These are phyloP conservation scores for Poeciliopsis retropinna DNA, from an alignment of 2,113 vertebrate species.

Conservation along the genomic window DNA sequence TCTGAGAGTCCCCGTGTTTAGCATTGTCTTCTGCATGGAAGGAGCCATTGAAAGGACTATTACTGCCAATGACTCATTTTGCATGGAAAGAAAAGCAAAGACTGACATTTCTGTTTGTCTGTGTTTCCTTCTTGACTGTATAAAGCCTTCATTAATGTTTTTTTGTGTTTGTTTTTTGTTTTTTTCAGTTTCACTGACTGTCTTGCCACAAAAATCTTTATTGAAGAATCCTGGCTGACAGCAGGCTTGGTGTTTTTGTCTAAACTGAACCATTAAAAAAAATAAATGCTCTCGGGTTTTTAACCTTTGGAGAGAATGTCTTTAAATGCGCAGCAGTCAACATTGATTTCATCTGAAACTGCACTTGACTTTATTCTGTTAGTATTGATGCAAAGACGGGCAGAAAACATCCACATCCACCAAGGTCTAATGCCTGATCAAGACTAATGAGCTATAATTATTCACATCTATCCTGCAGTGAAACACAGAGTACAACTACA, in stretches of 20 bases:
- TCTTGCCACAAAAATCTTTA: too few relatives aligned
- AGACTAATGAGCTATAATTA: conserved; percentile 44
- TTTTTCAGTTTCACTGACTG: too few relatives aligned
- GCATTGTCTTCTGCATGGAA: too few relatives aligned
- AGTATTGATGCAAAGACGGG: conserved; percentile 14
- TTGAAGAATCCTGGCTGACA: too few relatives aligned
- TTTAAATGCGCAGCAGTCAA: conserved; percentile 30
- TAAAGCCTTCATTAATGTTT: too few relatives aligned
- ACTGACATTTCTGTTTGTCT: too few relatives aligned
- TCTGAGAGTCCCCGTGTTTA: too few relatives aligned
- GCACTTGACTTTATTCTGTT: conserved; percentile 23
- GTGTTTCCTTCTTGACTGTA: too few relatives aligned
- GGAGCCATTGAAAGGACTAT: too few relatives aligned
- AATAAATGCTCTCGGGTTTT: conserved; percentile 10
- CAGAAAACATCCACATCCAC: not conserved
- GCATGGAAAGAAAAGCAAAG: too few relatives aligned
- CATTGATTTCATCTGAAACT: conserved; percentile 24
- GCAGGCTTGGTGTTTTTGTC: not conserved
- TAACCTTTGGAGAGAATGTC: conserved; percentile 12
- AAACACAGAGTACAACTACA: conserved; percentile 23
- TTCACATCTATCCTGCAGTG: conserved; percentile 46
- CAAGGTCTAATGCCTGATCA: conserved; percentile 15
- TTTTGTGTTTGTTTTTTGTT: too few relatives aligned
- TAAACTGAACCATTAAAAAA: conserved; percentile 9
- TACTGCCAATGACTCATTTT: too few relatives aligned